phyloP scores from a whole-genome alignment of 2,797 vertebrate genomes.

The Anas georgica region DNA sequence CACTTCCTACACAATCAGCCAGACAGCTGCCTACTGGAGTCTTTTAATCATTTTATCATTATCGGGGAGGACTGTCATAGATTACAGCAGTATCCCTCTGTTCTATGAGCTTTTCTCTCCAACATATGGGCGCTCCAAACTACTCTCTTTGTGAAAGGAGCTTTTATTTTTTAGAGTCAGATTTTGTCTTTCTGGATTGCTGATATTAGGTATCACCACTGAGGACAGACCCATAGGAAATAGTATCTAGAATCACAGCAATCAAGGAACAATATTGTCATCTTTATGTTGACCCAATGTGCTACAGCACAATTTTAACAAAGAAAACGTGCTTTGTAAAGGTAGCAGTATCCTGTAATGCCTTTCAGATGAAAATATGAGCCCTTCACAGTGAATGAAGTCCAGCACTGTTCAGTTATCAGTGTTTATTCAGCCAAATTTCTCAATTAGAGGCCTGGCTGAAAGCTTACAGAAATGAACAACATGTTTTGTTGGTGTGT shows the following conservation, averaged over 20 bases:
- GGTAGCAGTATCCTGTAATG: background rate
- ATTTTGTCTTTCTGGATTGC: background rate
- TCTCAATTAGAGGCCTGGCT: background rate
- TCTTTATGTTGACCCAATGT: background rate
- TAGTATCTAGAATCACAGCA: background rate
- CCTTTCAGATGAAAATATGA: background rate
- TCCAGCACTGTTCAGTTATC: background rate
- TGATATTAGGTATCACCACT: background rate
- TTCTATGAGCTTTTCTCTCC: background rate
- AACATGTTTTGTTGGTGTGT: background rate
- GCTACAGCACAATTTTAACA: background rate
- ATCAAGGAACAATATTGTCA: background rate
- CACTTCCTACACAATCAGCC: background rate
- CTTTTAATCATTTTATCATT: background rate
- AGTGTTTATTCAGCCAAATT: background rate
- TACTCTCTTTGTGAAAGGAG: rapidly evolving
- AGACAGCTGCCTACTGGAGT: background rate
- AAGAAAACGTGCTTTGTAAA: background rate
- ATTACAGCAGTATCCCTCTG: background rate
- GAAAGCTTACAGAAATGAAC: background rate
- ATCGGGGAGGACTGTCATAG: background rate
- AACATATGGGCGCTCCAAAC: background rate
- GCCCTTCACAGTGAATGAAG: background rate
- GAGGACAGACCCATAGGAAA: background rate
- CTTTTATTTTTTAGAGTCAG: background rate